Percentiles rank a stretch among this genome's conserved stretches.
Evolutionary conservation across 2,888 invertebrate species (phyloP).

Genomic region (Eulithis prunata): DNA sequence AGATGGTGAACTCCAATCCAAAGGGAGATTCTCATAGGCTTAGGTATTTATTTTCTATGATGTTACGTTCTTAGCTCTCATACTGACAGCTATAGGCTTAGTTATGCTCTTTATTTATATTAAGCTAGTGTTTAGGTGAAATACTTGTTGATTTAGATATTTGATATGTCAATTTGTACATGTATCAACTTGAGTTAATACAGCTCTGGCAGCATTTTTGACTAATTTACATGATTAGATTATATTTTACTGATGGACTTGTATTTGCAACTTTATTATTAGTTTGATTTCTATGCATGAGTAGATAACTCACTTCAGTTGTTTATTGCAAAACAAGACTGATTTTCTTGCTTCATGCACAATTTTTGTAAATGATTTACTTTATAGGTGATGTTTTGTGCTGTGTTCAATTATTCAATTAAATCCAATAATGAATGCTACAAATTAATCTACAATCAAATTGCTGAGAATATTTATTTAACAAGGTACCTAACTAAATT

Average conservation of each 20-base stretch:
- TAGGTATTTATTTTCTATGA: conserved; percentile 4
- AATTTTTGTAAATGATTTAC: not conserved
- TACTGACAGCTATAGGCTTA: conserved; percentile 13
- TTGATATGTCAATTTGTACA: conserved; percentile 44
- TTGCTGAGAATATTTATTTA: too few species aligned
- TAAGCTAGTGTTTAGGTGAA: conserved; percentile 31
- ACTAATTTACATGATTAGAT: conserved; percentile 15
- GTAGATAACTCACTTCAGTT: conserved; percentile 12
- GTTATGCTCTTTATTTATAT: conserved; percentile 25
- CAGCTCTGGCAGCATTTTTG: conserved; percentile 28
- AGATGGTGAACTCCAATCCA: not conserved
- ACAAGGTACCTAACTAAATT: too few species aligned
- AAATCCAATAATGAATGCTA: too few species aligned
- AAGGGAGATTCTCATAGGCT: conserved; percentile 1
- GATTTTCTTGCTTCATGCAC: conserved; percentile 37
- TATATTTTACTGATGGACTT: conserved; percentile 13
- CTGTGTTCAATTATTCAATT: not conserved
- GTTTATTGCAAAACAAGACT: conserved; percentile 37
- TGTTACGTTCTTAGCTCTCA: conserved; percentile 7
- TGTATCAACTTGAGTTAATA: conserved; percentile 20
- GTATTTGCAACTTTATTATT: conserved; percentile 12
- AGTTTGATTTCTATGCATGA: conserved; percentile 17
- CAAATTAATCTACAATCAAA: too few species aligned
- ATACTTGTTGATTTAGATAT: conserved; percentile 38
- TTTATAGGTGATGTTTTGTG: not conserved